A percentile compares a stretch with the other conserved stretches of the same genome.
Evolutionary conservation across 2,888 invertebrate species (phyloP).

Genomic region (Eudasyphora cyanicolor): DNA sequence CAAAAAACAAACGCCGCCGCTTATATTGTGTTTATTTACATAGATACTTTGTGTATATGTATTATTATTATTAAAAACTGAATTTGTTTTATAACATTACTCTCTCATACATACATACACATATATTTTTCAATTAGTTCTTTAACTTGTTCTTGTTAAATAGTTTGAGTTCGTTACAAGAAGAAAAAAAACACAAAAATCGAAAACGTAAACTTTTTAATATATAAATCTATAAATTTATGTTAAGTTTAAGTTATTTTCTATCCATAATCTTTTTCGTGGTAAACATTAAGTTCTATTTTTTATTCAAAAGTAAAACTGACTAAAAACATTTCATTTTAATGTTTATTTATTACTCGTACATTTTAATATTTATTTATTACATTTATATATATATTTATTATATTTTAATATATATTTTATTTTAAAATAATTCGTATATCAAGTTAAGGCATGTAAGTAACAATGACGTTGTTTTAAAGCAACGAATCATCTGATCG

Average conservation of each 20-base stretch:
- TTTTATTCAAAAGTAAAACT: not conserved
- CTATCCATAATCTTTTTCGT: not conserved
- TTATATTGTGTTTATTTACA: constrained; percentile 44
- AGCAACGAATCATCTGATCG: too few relatives aligned
- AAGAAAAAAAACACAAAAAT: constrained; percentile 17
- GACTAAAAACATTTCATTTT: too few relatives aligned
- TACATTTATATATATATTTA: too few relatives aligned
- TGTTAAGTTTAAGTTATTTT: constrained; percentile 5
- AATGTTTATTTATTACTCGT: too few relatives aligned
- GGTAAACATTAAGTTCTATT: not conserved
- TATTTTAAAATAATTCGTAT: too few relatives aligned
- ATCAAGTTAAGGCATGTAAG: too few relatives aligned
- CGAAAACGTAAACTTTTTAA: not conserved
- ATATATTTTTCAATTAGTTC: constrained; percentile 30
- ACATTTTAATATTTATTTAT: too few relatives aligned
- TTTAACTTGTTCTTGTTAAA: constrained; percentile 37
- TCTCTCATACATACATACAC: too few relatives aligned
- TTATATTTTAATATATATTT: too few relatives aligned
- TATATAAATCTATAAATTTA: not conserved
- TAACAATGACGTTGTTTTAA: too few relatives aligned
- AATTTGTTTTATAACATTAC: constrained; percentile 17
- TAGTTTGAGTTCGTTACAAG: constrained; percentile 60
- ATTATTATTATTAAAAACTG: not conserved
- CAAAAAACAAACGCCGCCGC: constrained; percentile 57
- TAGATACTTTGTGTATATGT: not conserved